phyloP scores from a whole-genome alignment of 2,888 invertebrate species.

The Serripes groenlandicus region DNA sequence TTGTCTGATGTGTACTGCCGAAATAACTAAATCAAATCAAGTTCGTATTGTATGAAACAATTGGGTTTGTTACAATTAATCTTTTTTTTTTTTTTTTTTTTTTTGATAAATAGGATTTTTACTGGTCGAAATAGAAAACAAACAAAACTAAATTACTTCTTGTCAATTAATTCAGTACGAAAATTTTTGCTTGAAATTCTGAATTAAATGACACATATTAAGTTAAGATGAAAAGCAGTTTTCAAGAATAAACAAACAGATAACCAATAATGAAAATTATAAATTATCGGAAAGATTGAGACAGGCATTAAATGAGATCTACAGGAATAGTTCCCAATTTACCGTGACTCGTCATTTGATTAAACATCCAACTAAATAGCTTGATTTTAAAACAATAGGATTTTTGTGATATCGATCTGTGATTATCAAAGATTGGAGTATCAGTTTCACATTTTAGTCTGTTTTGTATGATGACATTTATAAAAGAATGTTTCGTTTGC shows the following conservation, averaged over 20 bases:
- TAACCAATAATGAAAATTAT: not conserved
- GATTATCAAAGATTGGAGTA: not conserved
- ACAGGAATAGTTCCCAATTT: not conserved
- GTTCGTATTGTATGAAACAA: too few species aligned
- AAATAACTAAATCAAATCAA: too few species aligned
- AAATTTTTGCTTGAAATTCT: too few species aligned
- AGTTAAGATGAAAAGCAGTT: not conserved
- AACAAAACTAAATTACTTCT: too few species aligned
- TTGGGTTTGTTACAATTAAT: too few species aligned
- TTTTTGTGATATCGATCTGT: not conserved
- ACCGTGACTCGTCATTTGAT: not conserved
- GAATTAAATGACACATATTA: too few species aligned
- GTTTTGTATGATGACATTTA: not conserved
- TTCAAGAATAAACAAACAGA: not conserved
- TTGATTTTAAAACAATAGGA: not conserved
- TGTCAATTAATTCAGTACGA: too few species aligned
- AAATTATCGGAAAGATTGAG: not conserved
- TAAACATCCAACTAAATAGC: not conserved
- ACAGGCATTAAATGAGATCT: too few species aligned
- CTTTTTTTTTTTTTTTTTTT: too few species aligned
- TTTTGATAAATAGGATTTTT: too few species aligned
- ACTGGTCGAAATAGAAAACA: too few species aligned
- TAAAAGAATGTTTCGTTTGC: not conserved
- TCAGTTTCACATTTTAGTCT: not conserved
- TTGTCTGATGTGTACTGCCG: too few species aligned